Base-by-base conservation (phyloP, 2,888 invertebrate species). In the Harpagoxenus sublaevis region DNA sequence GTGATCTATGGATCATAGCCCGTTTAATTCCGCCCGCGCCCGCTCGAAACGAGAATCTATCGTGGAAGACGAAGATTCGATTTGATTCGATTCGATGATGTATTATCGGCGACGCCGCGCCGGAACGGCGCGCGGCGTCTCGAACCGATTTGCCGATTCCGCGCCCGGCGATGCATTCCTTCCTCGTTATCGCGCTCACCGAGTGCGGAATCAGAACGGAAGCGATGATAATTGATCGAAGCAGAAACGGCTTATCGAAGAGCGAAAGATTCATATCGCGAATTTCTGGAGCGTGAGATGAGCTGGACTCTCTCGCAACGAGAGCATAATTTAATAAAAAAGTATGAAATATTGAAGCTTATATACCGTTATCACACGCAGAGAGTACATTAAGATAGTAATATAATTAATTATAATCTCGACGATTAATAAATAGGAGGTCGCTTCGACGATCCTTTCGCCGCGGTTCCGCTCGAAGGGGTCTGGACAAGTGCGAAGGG, bases 1-100 rank as follows among this genome's bases (percentile, higher is more conserved):
- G 62, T 90, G 89, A 90, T 90, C 90, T 91, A 90, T 90, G 90
- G 91, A 90, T 90, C 90, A 91, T 90, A 84, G 86, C 84, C 91
- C 88, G 90, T 90, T 90, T 90, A 90, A 90, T 90, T 90, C 90
- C 83, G 85, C 71, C 75, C 62, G 60, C 60, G 60, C 60, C 71
- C 55, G 63, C 65, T 79, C 79, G 75, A 66, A 86, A 86, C 85
- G 91, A 85, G 79, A 88, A 90, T 88, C 91, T 87, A 90, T 90
- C 89, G 88, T 48, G 77, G 35, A 82, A 65, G 74, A 63, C 82
- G 82, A 75, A 78, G 78, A 83, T 66, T 79, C 83, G 78, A 78
- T 78, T 66, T 78, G 75, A 82, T 53, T 48, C 77, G 83, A 63
- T 53, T n/a, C 62, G 75, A 78, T 79, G 78, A 78, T 78, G 79